A percentile compares a stretch with the other conserved stretches of the same genome.
These are phyloP conservation scores for Haliclystus octoradiatus DNA, from an alignment of 30 jellyfish, hydroid and myxozoan species.

Conservation along the genomic window DNA sequence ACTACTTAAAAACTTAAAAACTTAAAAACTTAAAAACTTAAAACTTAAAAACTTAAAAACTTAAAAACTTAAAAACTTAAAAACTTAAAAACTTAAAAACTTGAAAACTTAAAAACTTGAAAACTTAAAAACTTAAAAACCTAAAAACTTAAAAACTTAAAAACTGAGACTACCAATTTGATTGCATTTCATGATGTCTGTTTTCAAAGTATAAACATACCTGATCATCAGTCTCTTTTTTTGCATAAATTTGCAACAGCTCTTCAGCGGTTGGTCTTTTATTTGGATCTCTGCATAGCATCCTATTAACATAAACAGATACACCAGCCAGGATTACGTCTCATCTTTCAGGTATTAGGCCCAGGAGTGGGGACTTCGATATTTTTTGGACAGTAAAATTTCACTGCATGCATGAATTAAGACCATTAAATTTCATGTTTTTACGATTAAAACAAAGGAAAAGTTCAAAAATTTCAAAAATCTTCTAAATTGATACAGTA, in stretches of 20 bases:
- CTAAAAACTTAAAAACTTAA: not conserved
- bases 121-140: too few relatives aligned
- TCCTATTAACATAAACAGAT: slow-evolving; percentile 12
- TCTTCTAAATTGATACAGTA: too few relatives aligned
- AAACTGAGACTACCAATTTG: not conserved
- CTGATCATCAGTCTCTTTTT: too few relatives aligned
- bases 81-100: not conserved
- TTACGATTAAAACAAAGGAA: not conserved
- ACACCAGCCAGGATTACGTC: not conserved
- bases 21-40: too few relatives aligned
- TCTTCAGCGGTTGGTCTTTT: slow-evolving; percentile 64
- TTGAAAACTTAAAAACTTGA: not conserved
- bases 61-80: too few relatives aligned
- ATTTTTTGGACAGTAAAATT: too few relatives aligned
- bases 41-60: too few relatives aligned
- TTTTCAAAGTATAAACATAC: too few relatives aligned
- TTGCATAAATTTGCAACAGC: slow-evolving; percentile 22
- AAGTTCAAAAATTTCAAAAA: not conserved
- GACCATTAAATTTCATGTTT: too few relatives aligned
- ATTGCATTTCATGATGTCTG: too few relatives aligned
- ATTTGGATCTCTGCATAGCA: slow-evolving; percentile 52
- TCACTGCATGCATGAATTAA: too few relatives aligned
- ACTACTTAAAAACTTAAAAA: too few relatives aligned
- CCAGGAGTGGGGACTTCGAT: not conserved
- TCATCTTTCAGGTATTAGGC: not conserved